Evolutionary conservation across 2,113 vertebrate species (phyloP).

Genomic region (Taxidea taxus): DNA sequence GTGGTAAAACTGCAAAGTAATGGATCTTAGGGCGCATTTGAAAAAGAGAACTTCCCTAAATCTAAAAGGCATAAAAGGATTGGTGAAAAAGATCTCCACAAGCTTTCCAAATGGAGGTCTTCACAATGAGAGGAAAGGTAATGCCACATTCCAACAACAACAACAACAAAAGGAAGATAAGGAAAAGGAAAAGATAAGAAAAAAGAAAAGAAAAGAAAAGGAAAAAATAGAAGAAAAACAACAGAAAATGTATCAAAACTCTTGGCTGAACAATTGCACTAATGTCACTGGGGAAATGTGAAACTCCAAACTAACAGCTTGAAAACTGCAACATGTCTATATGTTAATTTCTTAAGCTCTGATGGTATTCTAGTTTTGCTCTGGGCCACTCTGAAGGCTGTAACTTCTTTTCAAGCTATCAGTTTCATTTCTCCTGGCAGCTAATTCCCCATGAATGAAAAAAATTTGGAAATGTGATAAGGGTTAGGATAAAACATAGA

Average conservation of each 20-base stretch:
- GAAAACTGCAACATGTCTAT: background rate
- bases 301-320: slow-evolving; percentile 41
- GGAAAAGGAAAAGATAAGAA: background rate
- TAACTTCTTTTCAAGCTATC: slow-evolving; percentile 19
- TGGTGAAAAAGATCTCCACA: background rate
- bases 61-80: background rate
- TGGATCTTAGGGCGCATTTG: background rate
- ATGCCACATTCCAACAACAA: background rate
- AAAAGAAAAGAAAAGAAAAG: background rate
- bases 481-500: background rate
- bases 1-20: background rate
- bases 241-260: background rate
- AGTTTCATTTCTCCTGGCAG: slow-evolving; percentile 39
- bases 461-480: slow-evolving; percentile 26
- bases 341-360: slow-evolving; percentile 56
- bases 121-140: background rate
- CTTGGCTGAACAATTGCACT: background rate
- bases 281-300: background rate
- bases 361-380: slow-evolving; percentile 50
- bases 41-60: background rate
- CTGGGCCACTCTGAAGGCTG: background rate
- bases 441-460: background rate
- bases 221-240: background rate
- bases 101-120: background rate
- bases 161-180: background rate